Base-by-base conservation (phyloP, 2,888 invertebrate genomes). In the Cyclophora punctaria region DNA sequence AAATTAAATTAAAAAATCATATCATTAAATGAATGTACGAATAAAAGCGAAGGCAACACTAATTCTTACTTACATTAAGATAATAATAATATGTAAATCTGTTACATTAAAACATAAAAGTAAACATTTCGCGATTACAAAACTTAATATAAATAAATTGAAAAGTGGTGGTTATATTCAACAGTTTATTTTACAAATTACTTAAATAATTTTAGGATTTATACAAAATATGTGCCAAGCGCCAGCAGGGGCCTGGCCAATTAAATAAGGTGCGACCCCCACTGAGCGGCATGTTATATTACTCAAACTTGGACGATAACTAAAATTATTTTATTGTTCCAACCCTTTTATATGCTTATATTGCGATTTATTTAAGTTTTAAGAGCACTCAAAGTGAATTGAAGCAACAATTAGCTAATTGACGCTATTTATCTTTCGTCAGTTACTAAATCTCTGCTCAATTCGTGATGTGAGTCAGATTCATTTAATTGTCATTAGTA, bases 201-300 rank as follows among this genome's bases (percentile, higher is more conserved):
- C 37, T 37, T 4, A 37, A 37, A 37, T 37, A 37, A 37, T 35
- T 41, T 44, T 35, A 5, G n/a, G 34, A 48, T 53, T 51, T 52
- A 51, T 56, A 43, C 45, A 52, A 47, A 42, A 49, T 51, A 48
- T 51, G 45, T 52, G 46, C 20, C 35, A 47, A 48, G n/a, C 40
- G 45, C 6, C 57, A 55, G 57, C 56, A 42, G 53, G 51, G 61
- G 57, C 57, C 57, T 40, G 41, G 35, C 52, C 57, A 56, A 61
- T 56, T 61, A 55, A 56, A 54, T 57, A 58, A 50, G 49, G 34
- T 34, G 51, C 57, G 57, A 52, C 57, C 53, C 61, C 61, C 55
- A 57, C 52, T 47, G 61, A 44, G 57, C 57, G 48, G 59, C 55
- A 59, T 51, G 55, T 50, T 53, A 51, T 52, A 51, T 56, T 53